Evolutionary conservation across 2,797 vertebrate species (phyloP).

Genomic region (Pangasius krempfi): DNA sequence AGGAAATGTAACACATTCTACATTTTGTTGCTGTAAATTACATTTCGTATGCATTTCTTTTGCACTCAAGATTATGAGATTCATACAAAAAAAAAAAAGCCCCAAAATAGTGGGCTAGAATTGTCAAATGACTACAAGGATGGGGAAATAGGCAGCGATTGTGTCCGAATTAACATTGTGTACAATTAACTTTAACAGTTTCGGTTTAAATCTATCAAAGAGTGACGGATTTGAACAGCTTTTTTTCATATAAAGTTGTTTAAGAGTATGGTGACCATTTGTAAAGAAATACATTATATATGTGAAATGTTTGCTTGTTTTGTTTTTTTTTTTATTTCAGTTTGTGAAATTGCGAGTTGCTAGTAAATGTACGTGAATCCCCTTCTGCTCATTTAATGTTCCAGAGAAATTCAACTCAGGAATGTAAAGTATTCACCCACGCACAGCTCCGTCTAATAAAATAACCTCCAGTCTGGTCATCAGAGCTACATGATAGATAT

Average conservation of each 20-base stretch:
- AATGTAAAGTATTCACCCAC: slow-evolving; percentile 12
- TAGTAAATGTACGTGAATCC: slow-evolving; percentile 25
- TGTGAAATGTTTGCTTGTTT: neutral
- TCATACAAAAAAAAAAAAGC: neutral
- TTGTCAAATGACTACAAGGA: neutral
- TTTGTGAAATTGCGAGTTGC: neutral
- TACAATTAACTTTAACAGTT: neutral
- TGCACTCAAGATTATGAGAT: neutral
- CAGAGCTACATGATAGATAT: slow-evolving; percentile 15
- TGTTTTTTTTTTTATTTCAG: neutral
- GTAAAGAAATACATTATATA: neutral
- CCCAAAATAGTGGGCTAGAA: neutral
- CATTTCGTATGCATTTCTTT: neutral
- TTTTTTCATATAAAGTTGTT: neutral
- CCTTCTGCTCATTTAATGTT: slow-evolving; percentile 45
- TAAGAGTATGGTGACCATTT: neutral
- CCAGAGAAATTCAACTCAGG: slow-evolving; percentile 24
- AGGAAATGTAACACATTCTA: too few species aligned
- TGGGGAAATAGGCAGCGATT: neutral
- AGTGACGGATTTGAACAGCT: neutral
- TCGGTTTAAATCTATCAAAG: neutral
- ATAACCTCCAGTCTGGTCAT: slow-evolving; percentile 20
- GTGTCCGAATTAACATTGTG: neutral
- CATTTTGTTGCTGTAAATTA: too few species aligned
- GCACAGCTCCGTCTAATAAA: neutral